These are phyloP conservation scores for Dascyllus trimaculatus DNA, from an alignment of 2,113 vertebrate genomes.

Conservation along the genomic window DNA sequence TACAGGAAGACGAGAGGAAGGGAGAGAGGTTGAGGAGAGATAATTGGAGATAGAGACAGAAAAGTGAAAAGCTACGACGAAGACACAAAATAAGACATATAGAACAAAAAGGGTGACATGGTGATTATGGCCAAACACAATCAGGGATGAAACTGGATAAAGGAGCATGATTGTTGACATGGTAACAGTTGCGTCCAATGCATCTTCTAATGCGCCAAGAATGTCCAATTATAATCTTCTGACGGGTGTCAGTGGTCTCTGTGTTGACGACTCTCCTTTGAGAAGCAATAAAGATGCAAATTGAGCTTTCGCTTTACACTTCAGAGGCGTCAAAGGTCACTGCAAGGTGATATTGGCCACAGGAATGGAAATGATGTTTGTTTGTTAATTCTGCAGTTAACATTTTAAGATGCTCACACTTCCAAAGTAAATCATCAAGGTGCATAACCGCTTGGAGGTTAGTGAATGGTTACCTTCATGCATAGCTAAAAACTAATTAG, in stretches of 20 bases:
- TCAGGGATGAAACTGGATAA: not conserved
- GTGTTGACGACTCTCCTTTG: constrained; percentile 3
- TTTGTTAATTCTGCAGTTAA: constrained; percentile 18
- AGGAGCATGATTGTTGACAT: not conserved
- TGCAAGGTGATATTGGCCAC: not conserved
- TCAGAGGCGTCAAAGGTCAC: constrained; percentile 23
- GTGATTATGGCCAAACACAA: not conserved
- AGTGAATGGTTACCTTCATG: not conserved
- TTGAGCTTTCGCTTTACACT: constrained; percentile 37
- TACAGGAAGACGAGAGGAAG: no score
- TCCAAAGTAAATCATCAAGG: constrained; percentile 3
- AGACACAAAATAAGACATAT: not conserved
- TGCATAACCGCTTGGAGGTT: not conserved
- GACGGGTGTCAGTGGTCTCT: not conserved
- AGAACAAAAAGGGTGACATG: not conserved
- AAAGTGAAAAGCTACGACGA: no score
- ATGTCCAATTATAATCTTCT: constrained; percentile 2
- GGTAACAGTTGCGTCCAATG: not conserved
- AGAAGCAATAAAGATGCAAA: constrained; percentile 69
- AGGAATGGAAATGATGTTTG: not conserved
- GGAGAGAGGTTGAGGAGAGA: not conserved
- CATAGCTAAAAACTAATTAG: no score
- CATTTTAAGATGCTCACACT: constrained; percentile 7
- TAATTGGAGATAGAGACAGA: not conserved
- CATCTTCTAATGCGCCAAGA: not conserved